phyloP scores from a whole-genome alignment of 1,140 invertebrate genomes.

The Sycophaga agraensis region DNA sequence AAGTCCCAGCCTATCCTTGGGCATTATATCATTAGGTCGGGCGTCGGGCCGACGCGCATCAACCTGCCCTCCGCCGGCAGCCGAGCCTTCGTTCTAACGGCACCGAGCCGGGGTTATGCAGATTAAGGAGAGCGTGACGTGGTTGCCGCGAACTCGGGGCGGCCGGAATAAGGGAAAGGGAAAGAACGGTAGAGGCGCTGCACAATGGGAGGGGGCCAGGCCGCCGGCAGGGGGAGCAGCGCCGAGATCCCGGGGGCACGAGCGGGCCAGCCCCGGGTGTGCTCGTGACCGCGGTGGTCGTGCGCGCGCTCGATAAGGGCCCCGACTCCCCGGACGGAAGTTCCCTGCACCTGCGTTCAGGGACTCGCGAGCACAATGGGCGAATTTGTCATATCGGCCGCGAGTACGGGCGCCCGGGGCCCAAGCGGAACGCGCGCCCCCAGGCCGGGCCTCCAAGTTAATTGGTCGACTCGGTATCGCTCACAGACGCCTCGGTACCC shows the following conservation, averaged over 20 bases:
- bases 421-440: too few relatives aligned
- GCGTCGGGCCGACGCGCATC: neutral
- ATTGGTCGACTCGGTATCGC: neutral
- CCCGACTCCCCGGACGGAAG: neutral
- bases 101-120: slow-evolving; percentile 8
- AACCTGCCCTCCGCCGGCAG: neutral
- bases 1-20: too few relatives aligned
- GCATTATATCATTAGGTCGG: too few relatives aligned
- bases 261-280: too few relatives aligned
- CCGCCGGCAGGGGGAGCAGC: too few relatives aligned
- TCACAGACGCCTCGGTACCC: too few relatives aligned
- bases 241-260: too few relatives aligned
- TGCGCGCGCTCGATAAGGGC: neutral
- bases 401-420: neutral
- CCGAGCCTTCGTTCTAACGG: neutral
- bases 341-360: slow-evolving; percentile 6
- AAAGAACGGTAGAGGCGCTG: neutral
- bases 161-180: neutral
- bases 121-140: slow-evolving; percentile 9
- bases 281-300: slow-evolving; percentile 1
- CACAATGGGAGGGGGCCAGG: neutral
- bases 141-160: neutral
- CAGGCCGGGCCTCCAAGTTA: neutral
- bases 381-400: slow-evolving; percentile 14
- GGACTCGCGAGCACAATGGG: slow-evolving; percentile 8